Base-by-base conservation (phyloP, 2,113 vertebrate genomes). In the Perca fluviatilis region DNA sequence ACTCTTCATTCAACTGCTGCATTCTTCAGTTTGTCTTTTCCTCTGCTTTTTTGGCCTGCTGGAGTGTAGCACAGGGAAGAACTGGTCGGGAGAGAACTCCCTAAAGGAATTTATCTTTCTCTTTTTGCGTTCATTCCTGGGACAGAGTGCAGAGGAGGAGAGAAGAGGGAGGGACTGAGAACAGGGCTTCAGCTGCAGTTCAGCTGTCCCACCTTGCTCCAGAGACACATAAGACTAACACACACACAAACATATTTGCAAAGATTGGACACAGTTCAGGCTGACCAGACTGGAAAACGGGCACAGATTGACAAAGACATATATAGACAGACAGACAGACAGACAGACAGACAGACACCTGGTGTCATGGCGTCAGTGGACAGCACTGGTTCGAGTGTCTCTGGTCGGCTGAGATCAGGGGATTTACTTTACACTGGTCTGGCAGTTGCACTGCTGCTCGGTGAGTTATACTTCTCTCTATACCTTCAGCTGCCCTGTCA, bases 341-440 rank as follows among this genome's bases (percentile, higher is more conserved):
- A 72, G 61, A 85, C 57, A 85, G 6, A 49, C 63, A 54, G 77
- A 85, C 83, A 86, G 83, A 86, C 77, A 53, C 21, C 80, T 36
- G 86, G 86, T 84, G 90, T 89, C 90, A 94, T 93, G 92, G 93
- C 91, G 89, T 87, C 91, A 80, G 73, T 82, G 89, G 91, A 92
- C 86, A 84, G 84, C 79, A 60, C 62, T 30, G 80, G 89, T 90
- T 89, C 75, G 14, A 90, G 86, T 79, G 86, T 89, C 83, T 83
- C 88, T 54, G 71, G 90, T 36, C 86, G 90, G 40, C 71, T 73
- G 71, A 88, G 84, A 90, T 87, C 90, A 66, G 91, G 90, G 79
- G 91, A 94, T 85, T 61, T 91, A 62, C 89, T 94, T 83, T 90
- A 94, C 33, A 70, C 81, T 72, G 90, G 90, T 65, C 80, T 94